phyloP scores from a whole-genome alignment of 2,797 vertebrate species.

The Sus cebifrons region DNA sequence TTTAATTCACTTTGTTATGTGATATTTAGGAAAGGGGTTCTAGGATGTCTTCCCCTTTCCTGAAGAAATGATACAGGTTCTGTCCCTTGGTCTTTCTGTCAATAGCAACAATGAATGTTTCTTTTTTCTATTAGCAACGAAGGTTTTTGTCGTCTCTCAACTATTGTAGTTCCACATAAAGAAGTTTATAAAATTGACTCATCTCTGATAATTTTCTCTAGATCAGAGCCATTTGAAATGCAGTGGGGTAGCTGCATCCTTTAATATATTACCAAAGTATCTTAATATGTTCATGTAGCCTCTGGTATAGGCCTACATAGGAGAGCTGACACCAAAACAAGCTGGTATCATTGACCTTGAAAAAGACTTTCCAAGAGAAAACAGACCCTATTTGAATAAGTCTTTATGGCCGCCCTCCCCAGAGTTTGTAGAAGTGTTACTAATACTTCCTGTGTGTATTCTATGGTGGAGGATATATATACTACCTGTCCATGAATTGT shows the following conservation, averaged over 20 bases:
- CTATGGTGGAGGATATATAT: not conserved
- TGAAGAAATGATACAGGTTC: conserved; percentile 2
- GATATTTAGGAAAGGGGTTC: not conserved
- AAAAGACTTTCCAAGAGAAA: not conserved
- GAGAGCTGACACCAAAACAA: not conserved
- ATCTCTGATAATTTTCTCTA: conserved; percentile 38
- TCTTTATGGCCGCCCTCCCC: not conserved
- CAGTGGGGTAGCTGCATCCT: not conserved
- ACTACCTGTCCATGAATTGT: not conserved
- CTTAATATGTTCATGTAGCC: not conserved
- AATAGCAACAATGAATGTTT: not conserved
- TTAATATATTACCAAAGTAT: not conserved
- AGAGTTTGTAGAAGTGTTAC: not conserved
- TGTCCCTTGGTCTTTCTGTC: not conserved
- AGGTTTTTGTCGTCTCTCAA: not conserved
- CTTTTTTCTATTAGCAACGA: conserved; percentile 42
- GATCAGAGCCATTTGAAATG: not conserved
- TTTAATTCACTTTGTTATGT: not conserved
- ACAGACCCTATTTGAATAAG: not conserved
- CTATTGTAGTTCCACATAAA: not conserved
- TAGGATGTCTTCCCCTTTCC: not conserved
- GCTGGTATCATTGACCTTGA: not conserved
- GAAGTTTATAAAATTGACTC: not conserved
- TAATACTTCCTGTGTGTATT: not conserved
- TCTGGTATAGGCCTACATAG: not conserved